Evolutionary conservation across 2,113 vertebrate species (phyloP), one percentile per base, ranked within the genome.

Genomic region (Typhlomys cinereus): DNA sequence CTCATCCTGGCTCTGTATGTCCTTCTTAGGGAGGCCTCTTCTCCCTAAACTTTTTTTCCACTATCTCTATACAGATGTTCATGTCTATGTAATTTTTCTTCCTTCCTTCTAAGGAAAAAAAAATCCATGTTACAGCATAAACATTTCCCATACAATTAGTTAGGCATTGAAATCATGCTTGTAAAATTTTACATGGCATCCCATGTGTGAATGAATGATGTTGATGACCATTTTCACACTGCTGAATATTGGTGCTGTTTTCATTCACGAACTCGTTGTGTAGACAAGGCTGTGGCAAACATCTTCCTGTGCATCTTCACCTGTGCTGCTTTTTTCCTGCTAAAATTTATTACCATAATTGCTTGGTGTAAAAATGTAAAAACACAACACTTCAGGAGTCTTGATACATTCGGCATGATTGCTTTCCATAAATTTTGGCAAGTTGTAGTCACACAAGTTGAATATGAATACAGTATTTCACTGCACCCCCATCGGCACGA

Each of bases 391-490:
- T 54, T 86, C 14, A 71, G 48, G 71, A 80, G 29, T 91, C 85
- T 74, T 87, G 78, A 74, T 61, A 69, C 39, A 48, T 84, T 89
- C 74, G 90, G 36, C 52, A 79, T 84, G 67, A 92, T 57, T 75
- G n/a, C 67, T 86, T 80, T 64, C 54, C 70, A 80, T 84, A 89
- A 86, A 66, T 70, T 46, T 84, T 90, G 67, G n/a, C 54, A 71
- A 85, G 46, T 88, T 71, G 54, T 76, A 36, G 29, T 48, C 41
- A 52, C 21, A 70, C 70, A 88, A 54, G 36, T 70, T 54, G 84
- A 89, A 54, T 31, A 41, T 17, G 27, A 79, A 70, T 87, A 41
- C 36, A 86, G 17, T 50, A 67, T 74, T 83, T 89, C 18, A 57
- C 66, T 79, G 8, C 21, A 67, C n/a, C n/a, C 46, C 70, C 54